A percentile compares a stretch with the other conserved stretches of the same genome.
These are phyloP conservation scores for Pomacea canaliculata DNA, from an alignment of 2,888 invertebrate genomes.

Conservation along the genomic window DNA sequence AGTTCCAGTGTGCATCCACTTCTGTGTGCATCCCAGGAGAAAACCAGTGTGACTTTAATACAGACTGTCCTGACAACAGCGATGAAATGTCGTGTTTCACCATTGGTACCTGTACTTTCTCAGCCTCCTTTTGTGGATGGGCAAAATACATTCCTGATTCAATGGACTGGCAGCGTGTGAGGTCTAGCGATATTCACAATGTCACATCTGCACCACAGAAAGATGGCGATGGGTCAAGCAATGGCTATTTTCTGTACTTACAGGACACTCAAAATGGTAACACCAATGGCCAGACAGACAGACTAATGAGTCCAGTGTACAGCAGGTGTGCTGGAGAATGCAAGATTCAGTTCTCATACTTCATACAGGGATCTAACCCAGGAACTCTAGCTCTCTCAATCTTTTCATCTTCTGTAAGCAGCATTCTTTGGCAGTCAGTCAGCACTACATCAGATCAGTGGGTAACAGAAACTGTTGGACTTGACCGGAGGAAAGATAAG, in stretches of 20 bases:
- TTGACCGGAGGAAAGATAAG: constrained; percentile 46
- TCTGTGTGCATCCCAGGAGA: constrained; percentile 45
- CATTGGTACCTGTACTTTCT: constrained; percentile 53
- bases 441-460: constrained; percentile 44
- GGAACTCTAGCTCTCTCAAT: constrained; percentile 46
- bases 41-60: constrained; percentile 44
- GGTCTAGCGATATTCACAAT: constrained; percentile 1
- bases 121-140: constrained; percentile 59
- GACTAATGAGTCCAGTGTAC: constrained; percentile 46
- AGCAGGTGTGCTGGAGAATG: constrained; percentile 51
- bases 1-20: constrained; percentile 36
- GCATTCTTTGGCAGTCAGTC: constrained; percentile 22
- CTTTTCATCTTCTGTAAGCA: constrained; percentile 24
- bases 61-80: constrained; percentile 39
- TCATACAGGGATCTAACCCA: constrained; percentile 44
- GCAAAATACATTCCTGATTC: constrained; percentile 42
- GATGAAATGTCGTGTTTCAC: constrained; percentile 49
- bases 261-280: constrained; percentile 42
- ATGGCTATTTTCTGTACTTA: constrained; percentile 59
- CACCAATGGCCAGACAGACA: constrained; percentile 41
- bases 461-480: constrained; percentile 51
- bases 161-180: constrained; percentile 56
- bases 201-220: constrained; percentile 42
- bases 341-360: constrained; percentile 56
- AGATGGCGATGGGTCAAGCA: constrained; percentile 44